A percentile compares a stretch with the other conserved stretches of the same genome.
Evolutionary conservation across 2,113 vertebrate genomes (phyloP).

Genomic region (Phyllostomus discolor): DNA sequence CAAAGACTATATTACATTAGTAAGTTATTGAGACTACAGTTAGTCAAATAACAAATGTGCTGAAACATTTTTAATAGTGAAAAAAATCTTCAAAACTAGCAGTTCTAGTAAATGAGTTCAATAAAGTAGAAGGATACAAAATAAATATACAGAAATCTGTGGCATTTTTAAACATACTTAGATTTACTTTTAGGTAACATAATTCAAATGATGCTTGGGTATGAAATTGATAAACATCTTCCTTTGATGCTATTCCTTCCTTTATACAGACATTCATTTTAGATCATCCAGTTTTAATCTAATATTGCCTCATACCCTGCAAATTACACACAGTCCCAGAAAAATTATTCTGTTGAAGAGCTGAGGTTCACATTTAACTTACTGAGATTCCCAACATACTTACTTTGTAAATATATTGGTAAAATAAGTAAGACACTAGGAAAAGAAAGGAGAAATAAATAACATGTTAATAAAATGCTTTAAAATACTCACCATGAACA

Average conservation of each 20-base stretch:
- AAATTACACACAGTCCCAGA: not conserved
- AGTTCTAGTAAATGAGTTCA: not conserved
- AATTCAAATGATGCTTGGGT: not conserved
- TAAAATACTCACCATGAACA: not conserved
- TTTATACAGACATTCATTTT: not conserved
- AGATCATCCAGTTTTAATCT: not conserved
- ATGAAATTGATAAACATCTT: not conserved
- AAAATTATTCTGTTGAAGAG: not conserved
- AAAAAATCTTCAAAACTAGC: not conserved
- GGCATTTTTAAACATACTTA: not conserved
- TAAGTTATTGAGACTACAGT: not conserved
- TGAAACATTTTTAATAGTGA: not conserved
- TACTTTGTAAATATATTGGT: not conserved
- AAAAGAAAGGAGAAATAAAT: not conserved
- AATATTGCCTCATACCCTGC: not conserved
- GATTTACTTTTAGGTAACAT: not conserved
- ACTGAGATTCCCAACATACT: not conserved
- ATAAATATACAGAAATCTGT: not conserved
- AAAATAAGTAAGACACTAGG: not conserved
- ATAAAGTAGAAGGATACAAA: not conserved
- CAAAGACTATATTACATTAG: not conserved
- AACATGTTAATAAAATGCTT: not conserved
- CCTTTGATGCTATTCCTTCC: not conserved
- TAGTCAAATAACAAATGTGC: not conserved
- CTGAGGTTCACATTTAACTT: not conserved